Evolutionary conservation across 2,113 vertebrate species (phyloP).

Genomic region (Hucho hucho): DNA sequence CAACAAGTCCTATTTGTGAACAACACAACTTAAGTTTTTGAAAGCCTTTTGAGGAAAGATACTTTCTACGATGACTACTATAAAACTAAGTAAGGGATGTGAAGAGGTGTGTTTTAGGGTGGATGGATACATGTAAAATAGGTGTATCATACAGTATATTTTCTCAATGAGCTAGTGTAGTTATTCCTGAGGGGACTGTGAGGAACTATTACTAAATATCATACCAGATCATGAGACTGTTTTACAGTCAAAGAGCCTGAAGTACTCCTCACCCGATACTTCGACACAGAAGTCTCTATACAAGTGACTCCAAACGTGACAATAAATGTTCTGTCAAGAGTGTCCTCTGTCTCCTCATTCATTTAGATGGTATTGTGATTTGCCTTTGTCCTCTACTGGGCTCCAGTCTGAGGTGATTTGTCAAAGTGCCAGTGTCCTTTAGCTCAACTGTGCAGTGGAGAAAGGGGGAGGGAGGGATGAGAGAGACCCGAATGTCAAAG

Average conservation of each 20-base stretch:
- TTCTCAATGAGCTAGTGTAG: no score
- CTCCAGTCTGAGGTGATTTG: conserved; percentile 32
- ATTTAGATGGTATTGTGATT: conserved; percentile 28
- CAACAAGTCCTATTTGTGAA: neutral
- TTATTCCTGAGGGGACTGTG: no score
- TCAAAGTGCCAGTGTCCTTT: conserved; percentile 39
- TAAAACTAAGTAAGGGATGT: no score
- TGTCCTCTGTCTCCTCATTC: conserved; percentile 17
- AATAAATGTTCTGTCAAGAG: neutral
- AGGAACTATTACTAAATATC: no score
- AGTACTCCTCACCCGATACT: no score
- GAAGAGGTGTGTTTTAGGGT: no score
- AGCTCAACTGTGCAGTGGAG: conserved; percentile 22
- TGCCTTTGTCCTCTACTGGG: conserved; percentile 35
- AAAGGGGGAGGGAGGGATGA: neutral
- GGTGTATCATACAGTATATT: no score
- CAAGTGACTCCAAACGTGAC: conserved; percentile 13
- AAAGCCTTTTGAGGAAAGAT: no score
- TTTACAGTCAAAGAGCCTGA: no score
- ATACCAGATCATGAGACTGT: no score
- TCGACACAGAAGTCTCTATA: neutral
- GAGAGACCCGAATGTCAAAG: conserved; percentile 47
- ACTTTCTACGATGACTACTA: no score
- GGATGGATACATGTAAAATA: no score
- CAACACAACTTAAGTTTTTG: neutral